phyloP scores from a whole-genome alignment of 1,140 invertebrate species.

The Calosoma granatense region DNA sequence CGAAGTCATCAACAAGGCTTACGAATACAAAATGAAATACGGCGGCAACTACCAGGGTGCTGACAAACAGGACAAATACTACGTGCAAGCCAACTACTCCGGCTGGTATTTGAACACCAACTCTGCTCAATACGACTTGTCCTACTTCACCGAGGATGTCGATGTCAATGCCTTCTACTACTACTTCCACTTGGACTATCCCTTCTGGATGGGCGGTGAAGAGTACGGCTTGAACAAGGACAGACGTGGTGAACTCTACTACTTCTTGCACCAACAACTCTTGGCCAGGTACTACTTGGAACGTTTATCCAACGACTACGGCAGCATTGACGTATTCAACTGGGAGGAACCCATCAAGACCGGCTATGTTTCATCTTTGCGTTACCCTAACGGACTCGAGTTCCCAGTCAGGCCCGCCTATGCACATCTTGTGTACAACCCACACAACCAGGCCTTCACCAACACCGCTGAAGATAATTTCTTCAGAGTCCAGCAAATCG shows the following conservation, averaged over 20 bases:
- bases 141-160: conserved; percentile 61
- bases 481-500: conserved; percentile 17
- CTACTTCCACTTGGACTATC: conserved; percentile 47
- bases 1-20: conserved; percentile 47
- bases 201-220: conserved; percentile 43
- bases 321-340: conserved; percentile 42
- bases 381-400: conserved; percentile 49
- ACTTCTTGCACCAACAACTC: conserved; percentile 45
- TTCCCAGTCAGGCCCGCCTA: conserved; percentile 42
- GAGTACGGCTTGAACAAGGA: conserved; percentile 36
- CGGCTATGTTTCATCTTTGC: conserved; percentile 50
- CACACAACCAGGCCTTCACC: conserved; percentile 29
- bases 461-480: conserved; percentile 22
- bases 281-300: conserved; percentile 52
- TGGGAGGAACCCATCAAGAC: conserved; percentile 41
- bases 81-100: conserved; percentile 43
- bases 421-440: conserved; percentile 29
- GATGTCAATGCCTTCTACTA: conserved; percentile 54
- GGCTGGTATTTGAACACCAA: conserved; percentile 36
- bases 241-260: conserved; percentile 47
- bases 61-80: conserved; percentile 30
- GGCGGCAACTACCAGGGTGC: conserved; percentile 37
- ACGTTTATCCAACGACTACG: conserved; percentile 47
- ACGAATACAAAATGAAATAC: conserved; percentile 40
- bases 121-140: conserved; percentile 32